phyloP scores from a whole-genome alignment of 2,888 invertebrate genomes.

The Pseudococcus viburni region DNA sequence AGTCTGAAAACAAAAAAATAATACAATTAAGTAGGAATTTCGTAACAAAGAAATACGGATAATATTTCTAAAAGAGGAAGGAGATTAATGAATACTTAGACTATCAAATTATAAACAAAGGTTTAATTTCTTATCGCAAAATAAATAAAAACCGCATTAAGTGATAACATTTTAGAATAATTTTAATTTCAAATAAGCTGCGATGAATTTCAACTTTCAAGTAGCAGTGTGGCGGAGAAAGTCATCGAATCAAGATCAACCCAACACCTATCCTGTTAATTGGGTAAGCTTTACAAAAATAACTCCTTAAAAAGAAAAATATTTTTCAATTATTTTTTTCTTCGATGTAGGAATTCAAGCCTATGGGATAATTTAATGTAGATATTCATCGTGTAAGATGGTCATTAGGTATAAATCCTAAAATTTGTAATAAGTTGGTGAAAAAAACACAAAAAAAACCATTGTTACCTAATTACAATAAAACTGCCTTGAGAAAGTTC shows the following conservation, averaged over 20 bases:
- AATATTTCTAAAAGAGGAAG: not conserved
- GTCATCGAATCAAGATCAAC: not conserved
- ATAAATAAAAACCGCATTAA: conserved; percentile 22
- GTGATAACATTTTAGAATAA: not conserved
- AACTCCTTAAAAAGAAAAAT: not conserved
- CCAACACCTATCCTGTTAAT: too few relatives aligned
- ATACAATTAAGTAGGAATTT: not conserved
- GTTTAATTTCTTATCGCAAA: conserved; percentile 34
- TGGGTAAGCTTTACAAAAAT: not conserved
- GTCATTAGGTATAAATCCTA: too few relatives aligned
- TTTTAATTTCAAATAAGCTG: conserved; percentile 28
- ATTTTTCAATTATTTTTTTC: not conserved
- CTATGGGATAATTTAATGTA: too few relatives aligned
- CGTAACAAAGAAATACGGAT: not conserved
- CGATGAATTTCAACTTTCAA: not conserved
- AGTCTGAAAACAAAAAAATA: conserved; percentile 17
- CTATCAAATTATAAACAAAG: conserved; percentile 45
- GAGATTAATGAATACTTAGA: conserved; percentile 40
- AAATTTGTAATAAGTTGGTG: too few relatives aligned
- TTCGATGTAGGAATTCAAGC: not conserved
- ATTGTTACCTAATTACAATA: too few relatives aligned
- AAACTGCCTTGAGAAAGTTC: too few relatives aligned
- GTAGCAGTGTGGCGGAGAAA: not conserved
- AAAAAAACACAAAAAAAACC: too few relatives aligned
- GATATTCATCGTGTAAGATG: too few relatives aligned